A percentile compares a stretch with the other conserved stretches of the same genome.
These are phyloP conservation scores for Macrocentrus cingulum DNA, from an alignment of 1,140 invertebrate species.

Conservation along the genomic window DNA sequence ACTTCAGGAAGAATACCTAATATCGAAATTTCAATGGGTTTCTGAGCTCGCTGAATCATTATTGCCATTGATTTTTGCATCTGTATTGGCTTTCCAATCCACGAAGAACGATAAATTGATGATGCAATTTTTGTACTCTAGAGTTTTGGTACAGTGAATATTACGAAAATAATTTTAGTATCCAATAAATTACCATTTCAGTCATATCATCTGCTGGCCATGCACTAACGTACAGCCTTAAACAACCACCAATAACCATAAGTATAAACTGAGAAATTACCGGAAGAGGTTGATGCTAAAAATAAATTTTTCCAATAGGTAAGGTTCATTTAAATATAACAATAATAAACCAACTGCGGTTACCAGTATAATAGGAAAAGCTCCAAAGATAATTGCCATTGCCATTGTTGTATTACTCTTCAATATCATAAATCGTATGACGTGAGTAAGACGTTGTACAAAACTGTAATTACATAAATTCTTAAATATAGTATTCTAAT, in stretches of 20 bases:
- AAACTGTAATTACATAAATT: slow-evolving; percentile 30
- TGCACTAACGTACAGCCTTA: slow-evolving; percentile 30
- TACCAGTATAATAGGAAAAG: slow-evolving; percentile 39
- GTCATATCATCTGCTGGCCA: slow-evolving; percentile 24
- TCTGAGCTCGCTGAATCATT: slow-evolving; percentile 39
- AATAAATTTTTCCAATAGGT: background rate
- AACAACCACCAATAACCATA: slow-evolving; percentile 14
- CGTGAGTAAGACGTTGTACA: slow-evolving; percentile 26
- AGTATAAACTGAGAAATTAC: slow-evolving; percentile 29
- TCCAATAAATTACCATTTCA: slow-evolving; percentile 26
- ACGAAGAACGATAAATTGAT: slow-evolving; percentile 26
- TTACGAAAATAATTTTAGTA: slow-evolving; percentile 4
- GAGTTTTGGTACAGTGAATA: no score
- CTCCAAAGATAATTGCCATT: slow-evolving; percentile 33
- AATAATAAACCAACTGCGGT: slow-evolving; percentile 7
- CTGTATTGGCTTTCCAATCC: slow-evolving; percentile 22
- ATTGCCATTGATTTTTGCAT: slow-evolving; percentile 28
- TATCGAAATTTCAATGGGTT: slow-evolving; percentile 31
- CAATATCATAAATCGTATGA: slow-evolving; percentile 23
- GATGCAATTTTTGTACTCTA: slow-evolving; percentile 29
- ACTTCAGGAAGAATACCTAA: slow-evolving; percentile 33
- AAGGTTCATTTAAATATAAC: background rate
- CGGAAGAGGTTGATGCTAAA: slow-evolving; percentile 25
- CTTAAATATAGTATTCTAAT: background rate
- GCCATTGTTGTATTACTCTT: slow-evolving; percentile 34